Percentiles rank a stretch among this genome's conserved stretches.
Evolutionary conservation across 2,888 invertebrate species (phyloP).

Genomic region (Amphiduros pacificus): DNA sequence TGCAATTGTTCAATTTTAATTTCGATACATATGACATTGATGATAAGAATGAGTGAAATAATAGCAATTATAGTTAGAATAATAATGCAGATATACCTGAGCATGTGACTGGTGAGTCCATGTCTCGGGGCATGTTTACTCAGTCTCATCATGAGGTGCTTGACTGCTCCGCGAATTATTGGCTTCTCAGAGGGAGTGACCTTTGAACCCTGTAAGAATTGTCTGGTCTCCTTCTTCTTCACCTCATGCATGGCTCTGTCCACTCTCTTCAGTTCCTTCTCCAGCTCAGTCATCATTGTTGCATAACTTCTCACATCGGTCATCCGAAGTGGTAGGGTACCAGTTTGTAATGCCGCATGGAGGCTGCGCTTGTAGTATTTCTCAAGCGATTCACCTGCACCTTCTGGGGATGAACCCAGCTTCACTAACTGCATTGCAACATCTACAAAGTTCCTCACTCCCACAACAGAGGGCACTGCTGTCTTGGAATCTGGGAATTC

Average conservation of each 20-base stretch:
- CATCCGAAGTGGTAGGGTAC: too few relatives aligned
- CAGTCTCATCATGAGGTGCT: constrained; percentile 39
- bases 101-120: constrained; percentile 36
- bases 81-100: constrained; percentile 37
- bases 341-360: too few relatives aligned
- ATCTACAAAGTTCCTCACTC: not conserved
- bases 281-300: constrained; percentile 8
- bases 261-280: not conserved
- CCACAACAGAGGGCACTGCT: too few relatives aligned
- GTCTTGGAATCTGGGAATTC: too few relatives aligned
- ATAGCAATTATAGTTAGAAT: too few relatives aligned
- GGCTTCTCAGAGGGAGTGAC: constrained; percentile 27
- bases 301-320: too few relatives aligned
- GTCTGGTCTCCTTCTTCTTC: constrained; percentile 2
- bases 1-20: too few relatives aligned
- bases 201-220: not conserved
- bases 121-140: constrained; percentile 40
- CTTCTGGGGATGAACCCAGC: not conserved
- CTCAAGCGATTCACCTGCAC: not conserved
- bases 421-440: not conserved
- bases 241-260: constrained; percentile 7
- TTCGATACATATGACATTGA: too few relatives aligned
- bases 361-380: not conserved
- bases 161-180: constrained; percentile 40
- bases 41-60: too few relatives aligned